phyloP scores from a whole-genome alignment of 2,888 invertebrate genomes.

The Steinernema hermaphroditum region DNA sequence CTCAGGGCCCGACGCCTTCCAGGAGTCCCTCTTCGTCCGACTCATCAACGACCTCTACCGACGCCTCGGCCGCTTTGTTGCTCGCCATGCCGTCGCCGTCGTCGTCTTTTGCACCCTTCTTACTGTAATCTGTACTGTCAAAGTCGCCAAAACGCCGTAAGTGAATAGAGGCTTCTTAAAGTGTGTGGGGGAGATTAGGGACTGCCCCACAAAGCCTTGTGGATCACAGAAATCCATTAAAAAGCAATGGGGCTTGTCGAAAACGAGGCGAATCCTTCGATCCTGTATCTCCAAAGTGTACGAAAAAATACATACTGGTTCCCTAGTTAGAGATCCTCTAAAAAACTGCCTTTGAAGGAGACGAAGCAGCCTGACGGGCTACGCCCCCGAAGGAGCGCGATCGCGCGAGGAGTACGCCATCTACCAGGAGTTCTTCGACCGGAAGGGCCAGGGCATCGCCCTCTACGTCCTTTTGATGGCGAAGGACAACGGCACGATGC shows the following conservation, averaged over 20 bases:
- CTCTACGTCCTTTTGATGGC: constrained; percentile 46
- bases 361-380: constrained; percentile 37
- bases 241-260: too few relatives aligned
- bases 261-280: too few relatives aligned
- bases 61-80: constrained; percentile 56
- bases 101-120: constrained; percentile 53
- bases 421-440: constrained; percentile 49
- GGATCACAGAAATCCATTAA: too few relatives aligned
- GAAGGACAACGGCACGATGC: constrained; percentile 46
- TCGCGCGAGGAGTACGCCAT: constrained; percentile 37
- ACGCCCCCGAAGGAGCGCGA: constrained; percentile 38
- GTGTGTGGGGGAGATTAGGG: too few relatives aligned
- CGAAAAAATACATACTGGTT: too few relatives aligned
- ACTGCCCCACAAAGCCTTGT: too few relatives aligned
- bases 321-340: too few relatives aligned
- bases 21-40: constrained; percentile 44
- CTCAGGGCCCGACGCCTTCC: background rate
- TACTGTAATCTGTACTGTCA: constrained; percentile 53
- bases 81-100: constrained; percentile 49
- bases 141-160: constrained; percentile 54
- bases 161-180: constrained; percentile 35
- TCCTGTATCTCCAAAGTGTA: too few relatives aligned
- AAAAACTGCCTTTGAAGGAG: background rate
- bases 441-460: constrained; percentile 50
- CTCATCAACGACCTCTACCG: constrained; percentile 46